These are phyloP conservation scores for Apostichopus parvimensis DNA, from an alignment of 35 echinoderm and acorn worm species.

Conservation along the genomic window DNA sequence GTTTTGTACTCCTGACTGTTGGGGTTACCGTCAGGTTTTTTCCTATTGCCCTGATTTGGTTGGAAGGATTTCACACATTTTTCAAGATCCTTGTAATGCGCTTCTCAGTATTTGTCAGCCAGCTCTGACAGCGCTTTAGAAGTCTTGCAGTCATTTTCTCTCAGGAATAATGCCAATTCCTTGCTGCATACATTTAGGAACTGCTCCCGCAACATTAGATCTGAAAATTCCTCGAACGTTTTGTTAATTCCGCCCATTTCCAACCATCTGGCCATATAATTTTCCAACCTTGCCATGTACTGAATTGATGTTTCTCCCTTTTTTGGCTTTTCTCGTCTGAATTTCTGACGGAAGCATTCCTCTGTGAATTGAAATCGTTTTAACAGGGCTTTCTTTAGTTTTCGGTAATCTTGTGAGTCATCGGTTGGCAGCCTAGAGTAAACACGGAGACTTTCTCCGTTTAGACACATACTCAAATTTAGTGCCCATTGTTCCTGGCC, in stretches of 20 bases:
- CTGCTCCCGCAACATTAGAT: constrained; percentile 44
- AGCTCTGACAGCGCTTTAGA: too few relatives aligned
- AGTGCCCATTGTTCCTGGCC: constrained; percentile 32
- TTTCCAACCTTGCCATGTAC: not conserved
- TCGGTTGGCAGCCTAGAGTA: constrained; percentile 27
- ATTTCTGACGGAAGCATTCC: constrained; percentile 49
- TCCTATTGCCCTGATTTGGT: too few relatives aligned
- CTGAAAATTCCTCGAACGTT: not conserved
- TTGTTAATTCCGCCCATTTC: too few relatives aligned
- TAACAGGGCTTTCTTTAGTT: constrained; percentile 30
- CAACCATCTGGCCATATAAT: not conserved
- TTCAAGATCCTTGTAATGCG: too few relatives aligned
- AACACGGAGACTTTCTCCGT: too few relatives aligned
- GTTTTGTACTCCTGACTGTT: too few relatives aligned
- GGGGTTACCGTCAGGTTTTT: too few relatives aligned
- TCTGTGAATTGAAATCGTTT: constrained; percentile 54
- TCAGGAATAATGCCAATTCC: constrained; percentile 6
- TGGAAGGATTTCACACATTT: too few relatives aligned
- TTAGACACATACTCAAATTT: constrained; percentile 34
- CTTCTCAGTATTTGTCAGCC: too few relatives aligned
- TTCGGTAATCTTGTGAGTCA: constrained; percentile 32
- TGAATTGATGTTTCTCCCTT: constrained; percentile 14
- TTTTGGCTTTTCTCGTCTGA: constrained; percentile 17
- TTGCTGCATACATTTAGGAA: not conserved
- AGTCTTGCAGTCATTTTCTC: not conserved